Conservation (phyloP, 2,888 invertebrate genomes). For the Aspidiotus rigidus region DNA sequence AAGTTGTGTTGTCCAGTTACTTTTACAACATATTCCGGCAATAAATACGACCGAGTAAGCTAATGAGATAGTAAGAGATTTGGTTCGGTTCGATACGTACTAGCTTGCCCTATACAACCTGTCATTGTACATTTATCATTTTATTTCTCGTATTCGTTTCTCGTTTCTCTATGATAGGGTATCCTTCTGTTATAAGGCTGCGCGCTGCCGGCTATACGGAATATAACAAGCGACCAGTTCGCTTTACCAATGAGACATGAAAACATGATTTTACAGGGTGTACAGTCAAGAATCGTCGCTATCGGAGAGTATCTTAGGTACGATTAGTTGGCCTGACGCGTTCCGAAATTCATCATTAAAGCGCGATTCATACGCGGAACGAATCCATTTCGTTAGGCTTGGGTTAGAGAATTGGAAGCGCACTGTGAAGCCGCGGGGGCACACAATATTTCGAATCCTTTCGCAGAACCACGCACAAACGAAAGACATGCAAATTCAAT, state of each 20-base stretch:
- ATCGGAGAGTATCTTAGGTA: too few relatives aligned
- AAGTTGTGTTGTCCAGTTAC: conserved; percentile 8
- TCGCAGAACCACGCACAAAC: too few relatives aligned
- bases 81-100: conserved; percentile 1
- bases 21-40: background rate
- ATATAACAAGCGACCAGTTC: conserved; percentile 16
- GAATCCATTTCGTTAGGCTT: too few relatives aligned
- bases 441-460: too few relatives aligned
- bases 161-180: too few relatives aligned
- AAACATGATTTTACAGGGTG: background rate
- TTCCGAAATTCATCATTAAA: too few relatives aligned
- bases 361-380: too few relatives aligned
- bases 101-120: conserved; percentile 17
- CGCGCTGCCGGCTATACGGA: conserved; percentile 18
- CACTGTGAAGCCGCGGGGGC: too few relatives aligned
- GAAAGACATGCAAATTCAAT: too few relatives aligned
- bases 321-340: too few relatives aligned
- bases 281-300: background rate
- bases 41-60: conserved; percentile 20
- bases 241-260: background rate
- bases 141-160: background rate
- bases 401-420: too few relatives aligned
- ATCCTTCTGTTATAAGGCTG: conserved; percentile 8
- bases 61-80: conserved; percentile 19
- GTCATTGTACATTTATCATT: conserved; percentile 30